These are phyloP conservation scores for Erebia aethiops DNA, from an alignment of 2,888 invertebrate species.

Conservation along the genomic window DNA sequence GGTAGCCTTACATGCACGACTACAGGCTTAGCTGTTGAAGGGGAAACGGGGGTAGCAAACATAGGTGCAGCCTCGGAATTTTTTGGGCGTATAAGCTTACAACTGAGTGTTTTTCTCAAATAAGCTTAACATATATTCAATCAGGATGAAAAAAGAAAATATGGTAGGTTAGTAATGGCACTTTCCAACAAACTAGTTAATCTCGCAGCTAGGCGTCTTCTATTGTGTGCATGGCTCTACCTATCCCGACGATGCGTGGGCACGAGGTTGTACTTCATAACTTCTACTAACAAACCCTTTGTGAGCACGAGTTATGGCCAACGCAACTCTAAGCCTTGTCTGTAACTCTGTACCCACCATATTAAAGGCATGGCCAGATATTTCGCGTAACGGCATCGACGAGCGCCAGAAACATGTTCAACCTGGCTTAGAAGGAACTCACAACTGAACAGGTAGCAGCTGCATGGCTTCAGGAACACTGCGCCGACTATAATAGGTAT, in stretches of 20 bases:
- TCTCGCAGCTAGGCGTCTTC: constrained; percentile 31
- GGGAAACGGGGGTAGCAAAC: no score
- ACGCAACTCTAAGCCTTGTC: constrained; percentile 72
- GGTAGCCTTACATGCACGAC: no score
- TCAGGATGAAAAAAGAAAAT: background rate
- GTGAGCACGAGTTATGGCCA: constrained; percentile 66
- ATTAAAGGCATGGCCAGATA: constrained; percentile 53
- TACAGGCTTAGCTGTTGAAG: no score
- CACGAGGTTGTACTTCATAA: constrained; percentile 71
- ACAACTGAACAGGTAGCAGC: no score
- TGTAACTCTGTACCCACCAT: constrained; percentile 53
- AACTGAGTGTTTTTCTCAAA: background rate
- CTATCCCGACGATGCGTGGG: constrained; percentile 60
- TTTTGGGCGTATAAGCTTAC: no score
- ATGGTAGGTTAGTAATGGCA: background rate
- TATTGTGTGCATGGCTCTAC: constrained; percentile 42
- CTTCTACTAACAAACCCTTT: constrained; percentile 81
- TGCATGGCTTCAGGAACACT: no score
- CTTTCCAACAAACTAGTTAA: constrained; percentile 21
- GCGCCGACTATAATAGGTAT: no score
- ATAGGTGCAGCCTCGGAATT: no score
- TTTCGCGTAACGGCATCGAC: background rate
- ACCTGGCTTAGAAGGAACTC: no score
- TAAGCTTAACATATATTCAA: background rate
- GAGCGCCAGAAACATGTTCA: background rate